Conservation (phyloP, 2,888 invertebrate species). For the Drosophila koepferae region DNA sequence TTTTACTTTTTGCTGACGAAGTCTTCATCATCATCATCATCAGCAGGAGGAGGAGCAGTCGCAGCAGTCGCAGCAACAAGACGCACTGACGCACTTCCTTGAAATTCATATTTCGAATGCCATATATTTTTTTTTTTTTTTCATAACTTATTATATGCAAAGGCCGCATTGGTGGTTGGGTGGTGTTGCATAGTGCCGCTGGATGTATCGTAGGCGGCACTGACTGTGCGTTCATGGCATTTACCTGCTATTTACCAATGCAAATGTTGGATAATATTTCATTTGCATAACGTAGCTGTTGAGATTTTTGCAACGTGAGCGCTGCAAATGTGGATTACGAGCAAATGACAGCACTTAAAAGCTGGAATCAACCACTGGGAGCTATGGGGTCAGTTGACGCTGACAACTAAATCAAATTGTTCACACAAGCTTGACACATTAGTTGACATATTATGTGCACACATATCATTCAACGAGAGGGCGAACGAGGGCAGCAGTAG, state of each 20-base stretch:
- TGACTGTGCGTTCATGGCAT: constrained; percentile 29
- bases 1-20: constrained; percentile 33
- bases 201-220: background rate
- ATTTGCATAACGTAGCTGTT: constrained; percentile 63
- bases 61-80: constrained; percentile 14
- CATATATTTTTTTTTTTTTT: constrained; percentile 43
- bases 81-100: constrained; percentile 36
- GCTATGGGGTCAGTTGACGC: background rate
- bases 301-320: constrained; percentile 42
- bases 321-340: constrained; percentile 18
- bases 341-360: constrained; percentile 32
- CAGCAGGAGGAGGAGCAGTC: constrained; percentile 2
- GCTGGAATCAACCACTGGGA: background rate
- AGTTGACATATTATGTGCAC: constrained; percentile 16
- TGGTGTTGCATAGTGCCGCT: background rate
- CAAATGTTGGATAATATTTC: constrained; percentile 55
- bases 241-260: constrained; percentile 59
- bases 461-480: constrained; percentile 10
- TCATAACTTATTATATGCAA: constrained; percentile 38
- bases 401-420: constrained; percentile 10
- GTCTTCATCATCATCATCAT: constrained; percentile 31
- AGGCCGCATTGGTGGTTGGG: background rate
- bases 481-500: background rate
- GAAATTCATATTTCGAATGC: constrained; percentile 50
- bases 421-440: constrained; percentile 17